A percentile compares a stretch with the other conserved stretches of the same genome.
Evolutionary conservation across 2,888 invertebrate genomes (phyloP).

Genomic region (Athrips mouffetella): DNA sequence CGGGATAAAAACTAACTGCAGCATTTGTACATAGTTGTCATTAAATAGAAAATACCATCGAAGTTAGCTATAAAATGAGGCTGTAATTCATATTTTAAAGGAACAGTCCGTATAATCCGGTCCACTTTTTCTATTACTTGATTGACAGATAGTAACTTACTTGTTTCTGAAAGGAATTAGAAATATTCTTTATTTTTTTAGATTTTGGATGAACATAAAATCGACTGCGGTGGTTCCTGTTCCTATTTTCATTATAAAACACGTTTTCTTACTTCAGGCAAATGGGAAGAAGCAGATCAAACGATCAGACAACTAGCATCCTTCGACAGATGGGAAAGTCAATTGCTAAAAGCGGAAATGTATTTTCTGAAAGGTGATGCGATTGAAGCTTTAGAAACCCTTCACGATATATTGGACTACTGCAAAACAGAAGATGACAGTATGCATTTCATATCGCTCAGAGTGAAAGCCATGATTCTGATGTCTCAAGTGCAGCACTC

Average conservation of each 20-base stretch:
- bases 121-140: too few relatives aligned
- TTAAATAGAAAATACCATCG: too few relatives aligned
- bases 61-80: too few relatives aligned
- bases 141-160: too few relatives aligned
- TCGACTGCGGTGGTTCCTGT: too few relatives aligned
- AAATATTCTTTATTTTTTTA: too few relatives aligned
- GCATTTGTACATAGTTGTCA: too few relatives aligned
- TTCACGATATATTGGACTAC: conserved; percentile 73
- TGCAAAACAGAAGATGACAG: conserved; percentile 74
- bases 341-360: conserved; percentile 76
- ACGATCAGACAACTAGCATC: conserved; percentile 83
- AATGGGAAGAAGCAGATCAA: conserved; percentile 84
- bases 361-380: conserved; percentile 75
- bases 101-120: too few relatives aligned
- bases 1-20: too few relatives aligned
- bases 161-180: too few relatives aligned
- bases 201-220: too few relatives aligned
- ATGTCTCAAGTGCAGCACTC: conserved; percentile 82
- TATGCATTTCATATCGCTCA: conserved; percentile 72
- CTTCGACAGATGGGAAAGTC: conserved; percentile 82
- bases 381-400: conserved; percentile 61
- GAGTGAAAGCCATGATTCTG: conserved; percentile 83
- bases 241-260: background rate
- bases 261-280: conserved; percentile 53
- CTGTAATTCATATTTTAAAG: too few relatives aligned